These are phyloP conservation scores for Alloplasta piceator DNA, from an alignment of 2,888 invertebrate genomes.

Conservation along the genomic window DNA sequence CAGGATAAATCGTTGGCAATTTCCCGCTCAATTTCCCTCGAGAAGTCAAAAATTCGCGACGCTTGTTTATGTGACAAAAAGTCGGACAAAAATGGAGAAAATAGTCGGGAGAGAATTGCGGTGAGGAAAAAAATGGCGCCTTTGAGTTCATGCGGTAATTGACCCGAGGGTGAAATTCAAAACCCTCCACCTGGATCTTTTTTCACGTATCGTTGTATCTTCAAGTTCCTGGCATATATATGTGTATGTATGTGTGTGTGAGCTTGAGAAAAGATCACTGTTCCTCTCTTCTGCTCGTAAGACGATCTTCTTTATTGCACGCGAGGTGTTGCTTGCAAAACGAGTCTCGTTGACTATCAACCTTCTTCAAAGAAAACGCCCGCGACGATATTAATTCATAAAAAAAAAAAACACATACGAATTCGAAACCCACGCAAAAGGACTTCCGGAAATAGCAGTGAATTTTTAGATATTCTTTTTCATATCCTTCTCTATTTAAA, in stretches of 20 bases:
- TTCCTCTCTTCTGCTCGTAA: conserved; percentile 45
- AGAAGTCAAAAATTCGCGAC: neutral
- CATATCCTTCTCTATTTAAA: too few species aligned
- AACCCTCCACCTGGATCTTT: conserved; percentile 40
- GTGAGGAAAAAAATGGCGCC: conserved; percentile 21
- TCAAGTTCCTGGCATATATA: neutral
- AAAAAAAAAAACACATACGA: too few species aligned
- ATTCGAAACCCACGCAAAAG: too few species aligned
- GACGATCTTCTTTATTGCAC: conserved; percentile 58
- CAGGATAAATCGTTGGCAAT: conserved; percentile 19
- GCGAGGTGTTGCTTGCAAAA: conserved; percentile 49
- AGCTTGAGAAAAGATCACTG: conserved; percentile 11
- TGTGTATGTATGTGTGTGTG: neutral
- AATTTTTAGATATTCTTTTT: too few species aligned
- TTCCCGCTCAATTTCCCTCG: conserved; percentile 38
- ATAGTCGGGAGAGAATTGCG: neutral
- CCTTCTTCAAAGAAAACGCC: conserved; percentile 39
- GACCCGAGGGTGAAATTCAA: conserved; percentile 60
- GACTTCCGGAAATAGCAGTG: too few species aligned
- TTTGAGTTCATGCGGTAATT: conserved; percentile 43
- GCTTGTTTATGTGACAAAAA: too few species aligned
- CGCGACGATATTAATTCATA: neutral
- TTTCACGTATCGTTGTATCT: conserved; percentile 16
- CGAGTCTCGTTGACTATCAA: conserved; percentile 29
- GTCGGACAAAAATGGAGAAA: neutral